phyloP scores from a whole-genome alignment of 2,797 vertebrate genomes.

The Aphelocoma californica region DNA sequence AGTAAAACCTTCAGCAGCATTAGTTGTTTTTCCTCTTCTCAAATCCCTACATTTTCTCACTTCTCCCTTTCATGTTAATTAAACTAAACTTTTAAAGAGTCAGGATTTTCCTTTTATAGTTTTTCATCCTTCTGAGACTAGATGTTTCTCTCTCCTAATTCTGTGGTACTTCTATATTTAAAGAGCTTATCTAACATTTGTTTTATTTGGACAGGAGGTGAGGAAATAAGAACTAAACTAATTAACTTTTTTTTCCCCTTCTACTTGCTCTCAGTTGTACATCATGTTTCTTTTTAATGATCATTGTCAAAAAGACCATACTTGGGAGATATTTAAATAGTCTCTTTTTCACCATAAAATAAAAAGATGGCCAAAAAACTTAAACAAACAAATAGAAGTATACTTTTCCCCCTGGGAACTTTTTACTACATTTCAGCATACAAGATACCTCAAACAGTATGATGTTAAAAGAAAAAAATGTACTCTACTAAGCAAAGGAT shows the following conservation, averaged over 20 bases:
- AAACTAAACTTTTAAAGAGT: not conserved
- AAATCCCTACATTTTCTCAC: not conserved
- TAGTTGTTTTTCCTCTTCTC: not conserved
- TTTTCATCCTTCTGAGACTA: slow-evolving; percentile 13
- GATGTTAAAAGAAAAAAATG: not conserved
- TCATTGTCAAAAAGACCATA: not conserved
- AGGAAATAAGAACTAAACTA: not conserved
- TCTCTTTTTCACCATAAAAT: not conserved
- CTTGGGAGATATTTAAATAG: not conserved
- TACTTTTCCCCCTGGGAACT: not conserved
- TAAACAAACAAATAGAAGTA: not conserved
- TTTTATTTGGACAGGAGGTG: not conserved
- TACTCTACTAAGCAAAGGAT: not conserved
- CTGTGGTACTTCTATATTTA: not conserved
- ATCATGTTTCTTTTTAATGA: not conserved
- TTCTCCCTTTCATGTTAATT: not conserved
- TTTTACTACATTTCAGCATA: not conserved
- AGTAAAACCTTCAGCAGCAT: not conserved
- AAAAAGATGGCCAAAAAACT: not conserved
- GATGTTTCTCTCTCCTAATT: slow-evolving; percentile 28
- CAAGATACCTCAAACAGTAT: not conserved
- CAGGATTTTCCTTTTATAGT: not conserved
- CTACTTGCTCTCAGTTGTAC: not conserved
- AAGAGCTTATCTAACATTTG: slow-evolving; percentile 12
- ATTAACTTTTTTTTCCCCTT: not conserved